Conservation (phyloP, 2,797 vertebrate genomes). For the Chelmon rostratus region DNA sequence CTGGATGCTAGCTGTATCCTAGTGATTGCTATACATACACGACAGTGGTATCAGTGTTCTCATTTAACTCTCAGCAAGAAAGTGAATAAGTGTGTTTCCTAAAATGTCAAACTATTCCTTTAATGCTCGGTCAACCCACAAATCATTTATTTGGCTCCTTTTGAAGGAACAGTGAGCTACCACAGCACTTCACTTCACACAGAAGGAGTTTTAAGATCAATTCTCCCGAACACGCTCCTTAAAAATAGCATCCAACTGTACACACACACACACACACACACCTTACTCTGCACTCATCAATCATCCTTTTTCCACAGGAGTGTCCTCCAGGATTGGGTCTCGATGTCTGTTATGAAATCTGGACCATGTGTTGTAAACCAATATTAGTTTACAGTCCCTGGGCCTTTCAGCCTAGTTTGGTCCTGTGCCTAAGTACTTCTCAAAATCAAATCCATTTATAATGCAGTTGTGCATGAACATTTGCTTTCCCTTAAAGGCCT, state of each 20-base stretch:
- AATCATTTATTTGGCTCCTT: constrained; percentile 27
- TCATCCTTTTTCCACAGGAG: constrained; percentile 79
- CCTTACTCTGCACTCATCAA: constrained; percentile 75
- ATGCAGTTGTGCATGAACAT: constrained; percentile 73
- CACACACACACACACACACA: constrained; percentile 54
- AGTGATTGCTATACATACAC: constrained; percentile 1
- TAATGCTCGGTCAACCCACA: constrained; percentile 10
- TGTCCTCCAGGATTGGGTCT: constrained; percentile 76
- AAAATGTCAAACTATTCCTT: constrained; percentile 14
- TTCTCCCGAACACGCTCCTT: constrained; percentile 29
- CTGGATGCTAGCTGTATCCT: rapidly evolving
- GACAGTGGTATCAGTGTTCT: not conserved
- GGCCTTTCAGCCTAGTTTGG: constrained; percentile 79
- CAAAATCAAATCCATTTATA: constrained; percentile 85
- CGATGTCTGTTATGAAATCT: constrained; percentile 83
- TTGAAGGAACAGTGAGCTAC: constrained; percentile 10
- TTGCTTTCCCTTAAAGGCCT: constrained; percentile 74
- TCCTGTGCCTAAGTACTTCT: constrained; percentile 80
- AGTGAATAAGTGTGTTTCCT: not conserved
- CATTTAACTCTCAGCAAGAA: not conserved
- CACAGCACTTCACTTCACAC: constrained; percentile 23
- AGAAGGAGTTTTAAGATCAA: constrained; percentile 35
- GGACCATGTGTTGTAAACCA: constrained; percentile 79
- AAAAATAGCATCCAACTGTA: constrained; percentile 11
- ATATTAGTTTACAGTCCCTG: constrained; percentile 84